Base-by-base conservation (phyloP, 2,113 vertebrate genomes). In the Cheilinus undulatus region DNA sequence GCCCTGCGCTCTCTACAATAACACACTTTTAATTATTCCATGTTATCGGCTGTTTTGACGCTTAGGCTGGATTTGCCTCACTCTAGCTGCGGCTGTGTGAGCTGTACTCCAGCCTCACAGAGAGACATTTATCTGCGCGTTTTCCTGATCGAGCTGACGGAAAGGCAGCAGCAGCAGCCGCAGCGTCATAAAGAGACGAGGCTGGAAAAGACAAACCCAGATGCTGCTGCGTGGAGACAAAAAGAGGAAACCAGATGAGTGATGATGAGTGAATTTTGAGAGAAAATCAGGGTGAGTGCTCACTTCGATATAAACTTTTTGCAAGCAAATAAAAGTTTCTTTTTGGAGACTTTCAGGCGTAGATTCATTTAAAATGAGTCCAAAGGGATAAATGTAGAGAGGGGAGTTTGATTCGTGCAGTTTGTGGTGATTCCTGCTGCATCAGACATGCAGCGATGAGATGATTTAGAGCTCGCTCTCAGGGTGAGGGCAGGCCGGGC, bases 281-380 rank as follows among this genome's bases (percentile, higher is more conserved):
- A 83, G 83, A 86, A 73, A 83, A 77, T 56, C 54, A 64, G 52
- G 92, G 93, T 94, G 92, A 94, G 93, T 94, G 74, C 38, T 72
- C 24, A 73, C 74, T 76, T 72, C 76, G 64, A 76, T 40, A 62
- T 40, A 64, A 75, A 81, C 46, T 52, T 24, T 27, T 24, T 52
- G 23, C n/a, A 45, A 45, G 19, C 19, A 3, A 45, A 45, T 45
- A 45, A 45, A 61, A 69, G 28, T 73, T 20, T 22, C 40, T 30
- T 54, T 20, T 67, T 34, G 15, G 4, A 28, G 6, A 32, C 1
- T 20, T n/a, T 52, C 19, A 34, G 9, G 17, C 6, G 11, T 0
- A 45, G 1, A 26, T 26, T 52, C 26, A 19, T 45, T 34, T 22
- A 11, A 4, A 27, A 23, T 4, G 3, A 15, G 30, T 4, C 1